A percentile compares a stretch with the other conserved stretches of the same genome.
These are phyloP conservation scores for Drosophila colorata DNA, from an alignment of 2,888 invertebrate species.

Conservation along the genomic window DNA sequence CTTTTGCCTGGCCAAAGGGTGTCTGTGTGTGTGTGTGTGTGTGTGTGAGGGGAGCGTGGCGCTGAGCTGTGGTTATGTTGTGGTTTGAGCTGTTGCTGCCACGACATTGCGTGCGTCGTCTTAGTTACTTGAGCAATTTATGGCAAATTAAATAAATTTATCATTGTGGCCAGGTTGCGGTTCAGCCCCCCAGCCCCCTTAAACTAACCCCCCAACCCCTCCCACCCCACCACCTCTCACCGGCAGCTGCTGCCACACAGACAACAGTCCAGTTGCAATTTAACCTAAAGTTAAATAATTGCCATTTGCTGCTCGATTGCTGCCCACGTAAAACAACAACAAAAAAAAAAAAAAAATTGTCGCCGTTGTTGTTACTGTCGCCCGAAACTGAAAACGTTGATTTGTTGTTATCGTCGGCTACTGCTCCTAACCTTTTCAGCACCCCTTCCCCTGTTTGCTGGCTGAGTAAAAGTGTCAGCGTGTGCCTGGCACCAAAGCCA, in stretches of 20 bases:
- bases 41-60: neutral
- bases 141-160: constrained; percentile 82
- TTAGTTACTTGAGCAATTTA: constrained; percentile 80
- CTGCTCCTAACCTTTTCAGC: neutral
- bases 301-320: constrained; percentile 54
- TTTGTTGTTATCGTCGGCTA: constrained; percentile 13
- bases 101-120: constrained; percentile 77
- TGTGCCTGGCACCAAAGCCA: constrained; percentile 66
- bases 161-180: constrained; percentile 70
- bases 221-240: neutral
- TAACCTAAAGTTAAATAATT: constrained; percentile 38
- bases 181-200: neutral
- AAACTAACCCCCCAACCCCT: neutral
- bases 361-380: constrained; percentile 23
- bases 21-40: neutral
- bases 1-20: constrained; percentile 33
- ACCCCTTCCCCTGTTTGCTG: neutral
- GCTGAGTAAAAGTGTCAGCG: constrained; percentile 76
- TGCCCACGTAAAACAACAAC: constrained; percentile 31
- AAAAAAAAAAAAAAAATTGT: constrained; percentile 31
- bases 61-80: constrained; percentile 10
- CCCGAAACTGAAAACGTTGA: constrained; percentile 14
- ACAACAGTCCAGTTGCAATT: constrained; percentile 43
- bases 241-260: constrained; percentile 3
- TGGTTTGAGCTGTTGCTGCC: constrained; percentile 45